Evolutionary conservation across 2,888 invertebrate species (phyloP).

Genomic region (Drosophila fulvimacula): DNA sequence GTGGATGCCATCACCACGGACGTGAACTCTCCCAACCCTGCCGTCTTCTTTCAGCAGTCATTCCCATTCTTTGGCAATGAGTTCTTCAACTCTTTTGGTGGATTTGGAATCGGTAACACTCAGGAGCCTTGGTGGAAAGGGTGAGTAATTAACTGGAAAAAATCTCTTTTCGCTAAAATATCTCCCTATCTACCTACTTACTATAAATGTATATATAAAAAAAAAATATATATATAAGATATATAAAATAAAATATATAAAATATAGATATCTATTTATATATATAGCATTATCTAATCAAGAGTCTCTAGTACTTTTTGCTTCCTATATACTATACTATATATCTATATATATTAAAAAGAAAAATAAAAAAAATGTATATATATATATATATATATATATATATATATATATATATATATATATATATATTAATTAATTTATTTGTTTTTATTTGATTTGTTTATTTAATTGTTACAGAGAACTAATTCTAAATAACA

Average conservation of each 20-base stretch:
- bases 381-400: no score
- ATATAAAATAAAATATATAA: no score
- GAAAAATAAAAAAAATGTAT: no score
- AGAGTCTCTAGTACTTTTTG: background rate
- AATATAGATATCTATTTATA: background rate
- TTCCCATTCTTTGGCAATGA: conserved; percentile 84
- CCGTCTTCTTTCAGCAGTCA: conserved; percentile 81
- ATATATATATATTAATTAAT: no score
- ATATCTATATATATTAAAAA: no score
- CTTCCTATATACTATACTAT: no score
- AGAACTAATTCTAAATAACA: no score
- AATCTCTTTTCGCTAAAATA: background rate
- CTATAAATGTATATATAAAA: no score
- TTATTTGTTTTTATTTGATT: no score
- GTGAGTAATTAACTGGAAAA: conserved; percentile 73
- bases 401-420: no score
- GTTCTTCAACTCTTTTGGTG: conserved; percentile 83
- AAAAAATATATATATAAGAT: no score
- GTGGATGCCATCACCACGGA: conserved; percentile 81
- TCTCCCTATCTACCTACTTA: background rate
- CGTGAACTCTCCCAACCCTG: conserved; percentile 73
- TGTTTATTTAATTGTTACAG: no score
- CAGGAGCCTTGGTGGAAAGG: conserved; percentile 84
- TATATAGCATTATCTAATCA: background rate
- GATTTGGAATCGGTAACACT: conserved; percentile 80